A percentile compares a stretch with the other conserved stretches of the same genome.
Evolutionary conservation across 2,113 vertebrate genomes (phyloP).

Genomic region (Erythrocebus patas): DNA sequence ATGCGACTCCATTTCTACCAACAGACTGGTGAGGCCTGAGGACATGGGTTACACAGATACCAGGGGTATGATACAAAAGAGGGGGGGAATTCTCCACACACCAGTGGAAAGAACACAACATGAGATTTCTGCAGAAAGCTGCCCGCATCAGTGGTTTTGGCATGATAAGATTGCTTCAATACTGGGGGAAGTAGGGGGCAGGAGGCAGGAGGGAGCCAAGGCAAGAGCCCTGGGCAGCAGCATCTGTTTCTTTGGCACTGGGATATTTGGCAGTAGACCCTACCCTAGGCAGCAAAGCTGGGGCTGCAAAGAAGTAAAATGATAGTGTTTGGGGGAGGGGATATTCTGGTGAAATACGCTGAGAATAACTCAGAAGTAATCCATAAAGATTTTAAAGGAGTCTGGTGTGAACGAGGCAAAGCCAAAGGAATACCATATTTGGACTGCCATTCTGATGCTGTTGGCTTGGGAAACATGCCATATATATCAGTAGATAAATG

Average conservation of each 20-base stretch:
- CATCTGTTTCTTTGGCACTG: slow-evolving; percentile 14
- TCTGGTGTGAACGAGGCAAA: not conserved
- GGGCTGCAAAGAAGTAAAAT: not conserved
- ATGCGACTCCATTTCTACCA: not conserved
- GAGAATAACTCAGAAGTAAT: not conserved
- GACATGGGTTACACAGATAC: not conserved
- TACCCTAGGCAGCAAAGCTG: not conserved
- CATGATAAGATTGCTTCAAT: not conserved
- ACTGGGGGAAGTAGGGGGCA: not conserved
- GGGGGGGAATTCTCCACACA: not conserved
- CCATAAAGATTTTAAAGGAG: not conserved
- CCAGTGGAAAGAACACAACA: not conserved
- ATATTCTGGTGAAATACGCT: not conserved
- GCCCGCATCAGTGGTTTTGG: not conserved
- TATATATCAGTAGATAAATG: not conserved
- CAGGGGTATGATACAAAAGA: not conserved
- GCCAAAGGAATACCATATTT: not conserved
- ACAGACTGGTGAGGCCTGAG: not conserved
- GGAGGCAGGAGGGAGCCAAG: not conserved
- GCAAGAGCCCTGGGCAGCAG: not conserved
- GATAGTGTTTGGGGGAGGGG: not conserved
- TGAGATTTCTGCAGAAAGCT: not conserved
- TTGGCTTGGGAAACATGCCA: not conserved
- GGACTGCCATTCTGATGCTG: not conserved
- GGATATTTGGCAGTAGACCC: not conserved